Base-by-base conservation (phyloP, 2,113 vertebrate genomes). In the Perognathus longimembris region DNA sequence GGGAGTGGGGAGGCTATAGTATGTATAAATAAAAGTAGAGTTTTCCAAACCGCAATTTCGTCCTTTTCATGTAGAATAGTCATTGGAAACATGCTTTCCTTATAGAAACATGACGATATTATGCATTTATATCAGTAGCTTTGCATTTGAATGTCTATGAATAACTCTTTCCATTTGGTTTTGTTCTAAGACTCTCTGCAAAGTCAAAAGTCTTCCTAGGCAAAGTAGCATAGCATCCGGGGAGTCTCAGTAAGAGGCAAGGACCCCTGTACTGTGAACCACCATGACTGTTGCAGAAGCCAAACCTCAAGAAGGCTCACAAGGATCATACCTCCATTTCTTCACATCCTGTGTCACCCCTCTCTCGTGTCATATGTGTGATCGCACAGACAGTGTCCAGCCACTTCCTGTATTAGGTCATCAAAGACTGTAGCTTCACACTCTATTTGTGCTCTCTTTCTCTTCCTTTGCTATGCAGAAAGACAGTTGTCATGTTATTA, bases 41-140 rank as follows among this genome's bases (percentile, higher is more conserved):
- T 89, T 94, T 59, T 57, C 38, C n/a, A 85, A 86, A 57, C 88
- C 18, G 64, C 34, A 4, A 30, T 69, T 71, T 36, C 64, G 50
- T 77, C 87, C 15, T 69, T 69, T 73, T 30, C 14, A 22, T n/a
- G 24, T 64, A 45, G 50, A 73, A 66, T 75, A 74, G 3, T 3
- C 76, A 89, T n/a, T 4, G 34, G 81, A 94, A 89, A 59, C 1
- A 18, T 42, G n/a, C 64, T 94, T 75, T 74, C 17, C 61, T 63
- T n/a, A 21, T 26, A 57, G 59, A 90, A 82, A 77, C 10, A 12
- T 67, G 79, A 22, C 54, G 50, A 63, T n/a, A 76, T 34, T 34
- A 34, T 50, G 12, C 70, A 67, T 42, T 24, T 92, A 59, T 17
- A 34, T 64, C 57, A 85, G 36, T 70, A 34, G 17, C 36, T 91